Percentiles rank a stretch among this genome's conserved stretches.
Conservation (phyloP, 1,140 invertebrate genomes). For the Drosophila kohkoa region DNA sequence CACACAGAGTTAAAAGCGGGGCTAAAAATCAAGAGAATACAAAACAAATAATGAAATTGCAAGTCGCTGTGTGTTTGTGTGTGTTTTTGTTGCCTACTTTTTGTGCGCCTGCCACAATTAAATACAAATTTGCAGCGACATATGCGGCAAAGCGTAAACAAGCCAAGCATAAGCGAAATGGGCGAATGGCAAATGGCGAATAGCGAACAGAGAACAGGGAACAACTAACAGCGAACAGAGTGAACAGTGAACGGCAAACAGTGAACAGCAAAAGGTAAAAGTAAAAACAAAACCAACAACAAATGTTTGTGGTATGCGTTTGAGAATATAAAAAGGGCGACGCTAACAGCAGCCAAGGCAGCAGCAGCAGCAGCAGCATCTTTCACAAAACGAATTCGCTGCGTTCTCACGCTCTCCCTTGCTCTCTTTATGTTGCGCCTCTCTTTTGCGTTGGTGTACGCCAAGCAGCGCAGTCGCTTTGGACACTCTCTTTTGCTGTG, state of each 20-base stretch:
- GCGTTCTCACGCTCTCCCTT: conserved; percentile 19
- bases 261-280: conserved; percentile 28
- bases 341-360: conserved; percentile 36
- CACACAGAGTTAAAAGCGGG: conserved; percentile 14
- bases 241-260: neutral
- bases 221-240: neutral
- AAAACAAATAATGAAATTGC: conserved; percentile 13
- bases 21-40: neutral
- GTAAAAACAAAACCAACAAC: conserved; percentile 47
- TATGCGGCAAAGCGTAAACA: conserved; percentile 81
- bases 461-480: conserved; percentile 53
- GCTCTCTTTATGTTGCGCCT: conserved; percentile 41
- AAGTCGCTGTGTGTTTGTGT: conserved; percentile 15
- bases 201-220: neutral
- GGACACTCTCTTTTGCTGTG: conserved; percentile 44
- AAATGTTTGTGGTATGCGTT: conserved; percentile 40
- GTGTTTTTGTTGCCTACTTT: conserved; percentile 53
- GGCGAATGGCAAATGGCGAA: conserved; percentile 9
- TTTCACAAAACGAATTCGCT: conserved; percentile 23
- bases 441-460: conserved; percentile 57
- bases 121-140: conserved; percentile 76
- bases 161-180: conserved; percentile 44
- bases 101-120: conserved; percentile 66
- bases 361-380: conserved; percentile 11
- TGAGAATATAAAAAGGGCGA: conserved; percentile 54